Percentiles rank a stretch among this genome's conserved stretches.
Evolutionary conservation across 2,888 invertebrate species (phyloP).

Genomic region (Ryuthela nishihirai): DNA sequence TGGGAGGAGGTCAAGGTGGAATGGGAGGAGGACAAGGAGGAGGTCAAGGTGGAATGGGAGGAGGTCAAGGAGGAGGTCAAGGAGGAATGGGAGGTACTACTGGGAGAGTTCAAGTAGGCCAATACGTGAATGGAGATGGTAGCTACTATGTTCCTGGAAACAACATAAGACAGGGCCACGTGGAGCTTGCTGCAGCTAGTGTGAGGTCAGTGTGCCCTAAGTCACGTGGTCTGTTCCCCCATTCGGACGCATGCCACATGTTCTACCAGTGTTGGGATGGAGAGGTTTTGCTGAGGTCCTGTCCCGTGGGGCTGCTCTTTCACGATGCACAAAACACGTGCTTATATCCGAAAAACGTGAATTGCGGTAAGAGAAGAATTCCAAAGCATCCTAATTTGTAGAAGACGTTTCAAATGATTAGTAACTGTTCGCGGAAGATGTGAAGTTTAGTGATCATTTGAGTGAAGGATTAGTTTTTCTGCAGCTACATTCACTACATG

Average conservation of each 20-base stretch:
- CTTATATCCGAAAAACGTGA: conserved; percentile 6
- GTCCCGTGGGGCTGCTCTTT: conserved; percentile 16
- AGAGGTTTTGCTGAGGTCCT: conserved; percentile 15
- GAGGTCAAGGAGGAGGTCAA: too few species aligned
- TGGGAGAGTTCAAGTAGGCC: background rate
- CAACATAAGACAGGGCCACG: background rate
- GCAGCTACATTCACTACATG: too few species aligned
- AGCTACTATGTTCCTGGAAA: background rate
- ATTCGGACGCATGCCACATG: conserved; percentile 9
- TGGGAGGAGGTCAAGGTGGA: too few species aligned
- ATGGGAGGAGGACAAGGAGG: too few species aligned
- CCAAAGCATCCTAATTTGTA: too few species aligned
- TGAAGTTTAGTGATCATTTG: too few species aligned
- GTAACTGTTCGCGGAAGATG: too few species aligned
- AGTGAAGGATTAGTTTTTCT: too few species aligned
- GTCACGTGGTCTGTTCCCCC: conserved; percentile 19
- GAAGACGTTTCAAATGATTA: too few species aligned
- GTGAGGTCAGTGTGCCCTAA: conserved; percentile 25
- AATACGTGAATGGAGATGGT: background rate
- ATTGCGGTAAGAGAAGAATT: conserved; percentile 13
- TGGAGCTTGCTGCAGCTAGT: conserved; percentile 12
- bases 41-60: too few species aligned
- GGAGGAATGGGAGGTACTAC: too few species aligned
- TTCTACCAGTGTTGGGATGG: conserved; percentile 33
- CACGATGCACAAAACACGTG: conserved; percentile 5